phyloP scores from a whole-genome alignment of 2,888 invertebrate species.

The Eupithecia exiguata region DNA sequence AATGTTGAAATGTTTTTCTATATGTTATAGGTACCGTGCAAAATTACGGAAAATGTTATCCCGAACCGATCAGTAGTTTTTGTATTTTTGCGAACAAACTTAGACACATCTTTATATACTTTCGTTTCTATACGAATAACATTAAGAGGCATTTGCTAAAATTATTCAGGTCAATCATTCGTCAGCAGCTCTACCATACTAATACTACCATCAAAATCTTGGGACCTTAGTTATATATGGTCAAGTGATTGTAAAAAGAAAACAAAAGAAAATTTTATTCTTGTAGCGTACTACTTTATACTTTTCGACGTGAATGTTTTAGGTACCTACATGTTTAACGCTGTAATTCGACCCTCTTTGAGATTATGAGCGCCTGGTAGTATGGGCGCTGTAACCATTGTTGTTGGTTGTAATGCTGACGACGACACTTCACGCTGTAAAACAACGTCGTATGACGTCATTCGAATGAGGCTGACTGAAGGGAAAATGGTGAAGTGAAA shows the following conservation, averaged over 20 bases:
- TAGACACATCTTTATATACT: background rate
- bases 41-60: background rate
- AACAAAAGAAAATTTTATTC: background rate
- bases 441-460: conserved; percentile 29
- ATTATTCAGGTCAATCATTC: background rate
- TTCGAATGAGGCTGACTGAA: background rate
- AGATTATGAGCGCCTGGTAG: conserved; percentile 56
- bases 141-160: background rate
- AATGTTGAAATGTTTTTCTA: background rate
- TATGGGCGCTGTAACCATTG: conserved; percentile 57
- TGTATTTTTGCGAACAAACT: background rate
- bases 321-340: conserved; percentile 15
- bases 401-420: conserved; percentile 39
- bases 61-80: background rate
- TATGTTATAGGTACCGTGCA: background rate
- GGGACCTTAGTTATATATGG: too few relatives aligned
- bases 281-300: background rate
- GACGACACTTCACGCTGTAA: background rate
- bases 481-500: background rate
- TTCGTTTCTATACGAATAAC: background rate
- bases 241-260: background rate
- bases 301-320: conserved; percentile 25
- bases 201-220: background rate
- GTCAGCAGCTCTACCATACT: background rate
- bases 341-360: conserved; percentile 45